Evolutionary conservation across 2,113 vertebrate genomes (phyloP).

Genomic region (Cyprinodon tularosa): DNA sequence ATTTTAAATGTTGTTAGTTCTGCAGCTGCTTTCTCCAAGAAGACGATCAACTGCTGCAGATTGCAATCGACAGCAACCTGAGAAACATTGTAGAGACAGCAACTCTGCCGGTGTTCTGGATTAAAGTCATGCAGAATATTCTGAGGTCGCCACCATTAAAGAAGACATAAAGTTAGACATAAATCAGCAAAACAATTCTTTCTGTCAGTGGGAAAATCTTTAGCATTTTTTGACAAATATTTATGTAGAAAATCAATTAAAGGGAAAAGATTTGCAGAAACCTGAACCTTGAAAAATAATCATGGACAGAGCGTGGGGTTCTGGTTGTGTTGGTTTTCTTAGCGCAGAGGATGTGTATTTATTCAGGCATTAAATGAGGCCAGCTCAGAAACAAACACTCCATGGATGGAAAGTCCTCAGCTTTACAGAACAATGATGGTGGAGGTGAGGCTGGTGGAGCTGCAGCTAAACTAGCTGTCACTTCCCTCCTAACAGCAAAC

Average conservation of each 20-base stretch:
- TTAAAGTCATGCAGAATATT: too few species aligned
- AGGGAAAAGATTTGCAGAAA: slow-evolving; percentile 73
- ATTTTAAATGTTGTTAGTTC: too few species aligned
- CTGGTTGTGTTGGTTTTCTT: slow-evolving; percentile 56
- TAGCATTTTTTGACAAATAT: slow-evolving; percentile 70
- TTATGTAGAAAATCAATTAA: slow-evolving; percentile 77
- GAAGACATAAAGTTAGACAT: too few species aligned
- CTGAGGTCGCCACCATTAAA: too few species aligned
- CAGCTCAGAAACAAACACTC: slow-evolving; percentile 60
- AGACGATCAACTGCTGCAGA: too few species aligned
- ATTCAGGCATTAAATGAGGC: slow-evolving; percentile 65
- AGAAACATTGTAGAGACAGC: too few species aligned
- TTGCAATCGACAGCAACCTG: too few species aligned
- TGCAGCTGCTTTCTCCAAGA: too few species aligned
- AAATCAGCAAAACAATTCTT: too few species aligned
- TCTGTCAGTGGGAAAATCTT: slow-evolving; percentile 8
- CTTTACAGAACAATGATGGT: slow-evolving; percentile 48
- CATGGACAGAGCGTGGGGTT: slow-evolving; percentile 22
- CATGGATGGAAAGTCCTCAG: slow-evolving; percentile 18
- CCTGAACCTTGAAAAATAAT: slow-evolving; percentile 75
- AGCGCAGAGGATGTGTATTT: slow-evolving; percentile 66
- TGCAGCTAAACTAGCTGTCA: too few species aligned
- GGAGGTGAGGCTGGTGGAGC: background rate
- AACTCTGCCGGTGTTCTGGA: too few species aligned
- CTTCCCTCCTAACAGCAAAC: too few species aligned